Conservation (phyloP, 2,888 invertebrate species). For the Spodoptera exigua region DNA sequence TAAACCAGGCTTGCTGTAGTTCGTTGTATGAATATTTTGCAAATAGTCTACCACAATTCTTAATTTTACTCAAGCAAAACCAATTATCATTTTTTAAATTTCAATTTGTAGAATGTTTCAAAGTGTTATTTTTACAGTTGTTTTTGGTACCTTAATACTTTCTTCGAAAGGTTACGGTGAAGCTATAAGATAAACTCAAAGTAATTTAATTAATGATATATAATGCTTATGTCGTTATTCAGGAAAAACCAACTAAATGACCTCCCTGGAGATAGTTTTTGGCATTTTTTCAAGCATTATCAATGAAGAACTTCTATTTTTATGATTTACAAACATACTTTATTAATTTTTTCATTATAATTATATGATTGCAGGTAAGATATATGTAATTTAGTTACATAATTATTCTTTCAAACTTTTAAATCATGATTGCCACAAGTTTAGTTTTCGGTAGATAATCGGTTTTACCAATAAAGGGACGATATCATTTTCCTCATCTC, state of each 20-base stretch:
- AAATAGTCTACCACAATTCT: slow-evolving; percentile 13
- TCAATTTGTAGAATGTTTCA: slow-evolving; percentile 15
- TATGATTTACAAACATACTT: slow-evolving; percentile 10
- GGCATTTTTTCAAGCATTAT: slow-evolving; percentile 17
- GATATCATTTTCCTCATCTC: slow-evolving; percentile 5
- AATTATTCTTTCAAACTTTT: slow-evolving; percentile 21
- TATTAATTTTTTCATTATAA: slow-evolving; percentile 9
- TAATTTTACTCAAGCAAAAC: slow-evolving; percentile 18
- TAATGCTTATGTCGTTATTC: slow-evolving; percentile 20
- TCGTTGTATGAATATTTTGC: slow-evolving; percentile 13
- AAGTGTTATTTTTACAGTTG: slow-evolving; percentile 17
- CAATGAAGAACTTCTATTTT: slow-evolving; percentile 10
- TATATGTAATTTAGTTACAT: slow-evolving; percentile 21
- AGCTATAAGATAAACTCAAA: slow-evolving; percentile 18
- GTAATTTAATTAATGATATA: too few species aligned
- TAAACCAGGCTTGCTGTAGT: slow-evolving; percentile 12
- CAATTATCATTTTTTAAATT: slow-evolving; percentile 15
- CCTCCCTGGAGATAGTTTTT: slow-evolving; percentile 12
- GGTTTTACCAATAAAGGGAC: slow-evolving; percentile 5
- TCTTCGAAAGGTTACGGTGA: slow-evolving; percentile 20
- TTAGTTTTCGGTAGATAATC: slow-evolving; percentile 8
- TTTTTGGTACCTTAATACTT: slow-evolving; percentile 15
- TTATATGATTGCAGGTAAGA: slow-evolving; percentile 19
- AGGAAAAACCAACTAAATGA: slow-evolving; percentile 20
- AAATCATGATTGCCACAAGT: slow-evolving; percentile 7